Evolutionary conservation across 1,140 invertebrate species (phyloP).

Genomic region (Aphelinus certus): DNA sequence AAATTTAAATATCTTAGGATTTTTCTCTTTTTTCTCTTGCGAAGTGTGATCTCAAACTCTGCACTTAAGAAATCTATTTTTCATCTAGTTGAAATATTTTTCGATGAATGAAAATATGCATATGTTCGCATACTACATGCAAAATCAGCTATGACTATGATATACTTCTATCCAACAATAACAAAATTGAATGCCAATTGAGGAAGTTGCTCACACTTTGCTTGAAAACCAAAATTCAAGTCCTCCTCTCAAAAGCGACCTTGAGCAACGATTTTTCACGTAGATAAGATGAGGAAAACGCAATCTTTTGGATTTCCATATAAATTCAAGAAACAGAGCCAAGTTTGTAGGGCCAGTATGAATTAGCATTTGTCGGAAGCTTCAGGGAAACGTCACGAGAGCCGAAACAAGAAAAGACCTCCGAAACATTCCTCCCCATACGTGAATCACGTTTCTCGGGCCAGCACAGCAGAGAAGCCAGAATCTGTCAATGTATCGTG

Average conservation of each 20-base stretch:
- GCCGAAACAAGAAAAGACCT: neutral
- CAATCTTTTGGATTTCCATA: neutral
- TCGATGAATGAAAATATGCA: too few relatives aligned
- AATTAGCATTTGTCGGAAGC: neutral
- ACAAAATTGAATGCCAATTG: too few relatives aligned
- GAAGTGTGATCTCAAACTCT: too few relatives aligned
- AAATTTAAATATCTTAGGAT: too few relatives aligned
- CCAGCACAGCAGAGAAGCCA: neutral
- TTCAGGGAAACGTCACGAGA: constrained; percentile 1
- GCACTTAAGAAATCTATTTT: too few relatives aligned
- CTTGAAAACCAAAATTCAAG: too few relatives aligned
- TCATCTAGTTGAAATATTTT: too few relatives aligned
- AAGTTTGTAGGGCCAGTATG: neutral
- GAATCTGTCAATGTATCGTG: neutral
- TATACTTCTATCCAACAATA: too few relatives aligned
- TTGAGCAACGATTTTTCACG: neutral
- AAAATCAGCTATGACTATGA: too few relatives aligned
- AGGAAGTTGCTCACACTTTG: too few relatives aligned
- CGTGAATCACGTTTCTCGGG: constrained; percentile 9
- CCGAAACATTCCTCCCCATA: neutral
- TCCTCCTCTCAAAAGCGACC: neutral
- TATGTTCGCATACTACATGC: too few relatives aligned
- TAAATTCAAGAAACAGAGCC: neutral
- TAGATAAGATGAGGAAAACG: neutral
- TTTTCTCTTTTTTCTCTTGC: too few relatives aligned